Evolutionary conservation across 2,797 vertebrate species (phyloP).

Genomic region (Falco concolor): DNA sequence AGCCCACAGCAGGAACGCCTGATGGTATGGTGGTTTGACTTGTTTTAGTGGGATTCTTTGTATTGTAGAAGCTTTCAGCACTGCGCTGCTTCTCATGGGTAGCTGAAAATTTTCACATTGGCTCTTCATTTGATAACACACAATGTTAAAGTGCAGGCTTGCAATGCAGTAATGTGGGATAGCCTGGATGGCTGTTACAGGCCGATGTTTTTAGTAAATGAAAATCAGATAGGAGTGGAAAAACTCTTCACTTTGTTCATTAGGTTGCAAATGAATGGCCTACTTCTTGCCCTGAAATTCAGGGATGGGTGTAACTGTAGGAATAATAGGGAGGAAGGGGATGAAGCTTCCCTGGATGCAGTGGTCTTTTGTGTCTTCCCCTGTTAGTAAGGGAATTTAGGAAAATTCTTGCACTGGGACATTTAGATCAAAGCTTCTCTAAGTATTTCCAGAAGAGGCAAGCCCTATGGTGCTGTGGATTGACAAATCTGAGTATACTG

Average conservation of each 20-base stretch:
- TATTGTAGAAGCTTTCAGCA: background rate
- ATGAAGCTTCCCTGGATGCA: background rate
- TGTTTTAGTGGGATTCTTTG: background rate
- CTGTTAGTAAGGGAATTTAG: background rate
- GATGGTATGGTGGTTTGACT: conserved; percentile 78
- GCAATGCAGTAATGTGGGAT: background rate
- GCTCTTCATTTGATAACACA: background rate
- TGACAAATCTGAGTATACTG: background rate
- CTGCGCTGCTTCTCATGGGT: background rate
- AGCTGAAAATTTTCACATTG: background rate
- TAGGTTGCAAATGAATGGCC: background rate
- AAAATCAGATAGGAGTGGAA: background rate
- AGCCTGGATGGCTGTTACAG: background rate
- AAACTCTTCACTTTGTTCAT: background rate
- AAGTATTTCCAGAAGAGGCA: background rate
- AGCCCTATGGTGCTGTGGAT: background rate
- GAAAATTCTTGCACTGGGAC: background rate
- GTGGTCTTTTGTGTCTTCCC: background rate
- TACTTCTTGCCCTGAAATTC: background rate
- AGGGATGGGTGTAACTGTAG: background rate
- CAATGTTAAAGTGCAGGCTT: background rate
- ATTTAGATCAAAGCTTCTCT: background rate
- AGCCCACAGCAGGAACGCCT: conserved; percentile 80
- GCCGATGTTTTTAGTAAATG: background rate
- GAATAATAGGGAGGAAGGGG: background rate